A percentile compares a stretch with the other conserved stretches of the same genome.
These are phyloP conservation scores for Eurytoma adleriae DNA, from an alignment of 2,888 invertebrate species.

Conservation along the genomic window DNA sequence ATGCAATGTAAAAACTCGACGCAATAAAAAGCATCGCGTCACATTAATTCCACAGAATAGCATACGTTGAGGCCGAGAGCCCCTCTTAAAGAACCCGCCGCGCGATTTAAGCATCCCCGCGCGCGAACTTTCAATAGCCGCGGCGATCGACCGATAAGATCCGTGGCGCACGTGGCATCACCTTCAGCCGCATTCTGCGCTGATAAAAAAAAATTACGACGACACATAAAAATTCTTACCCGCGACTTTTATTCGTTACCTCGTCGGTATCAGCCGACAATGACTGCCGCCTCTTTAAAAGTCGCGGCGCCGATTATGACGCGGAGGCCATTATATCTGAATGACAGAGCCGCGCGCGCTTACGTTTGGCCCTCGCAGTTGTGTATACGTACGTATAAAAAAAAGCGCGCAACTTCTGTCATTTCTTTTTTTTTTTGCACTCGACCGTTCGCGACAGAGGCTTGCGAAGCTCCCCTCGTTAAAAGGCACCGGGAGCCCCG, in stretches of 20 bases:
- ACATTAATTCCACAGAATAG: too few species aligned
- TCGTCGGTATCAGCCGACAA: conserved; percentile 35
- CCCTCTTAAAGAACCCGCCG: neutral
- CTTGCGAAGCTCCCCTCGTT: too few species aligned
- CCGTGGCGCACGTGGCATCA: neutral
- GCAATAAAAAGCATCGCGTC: too few species aligned
- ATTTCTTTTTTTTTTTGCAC: neutral
- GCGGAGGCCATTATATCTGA: conserved; percentile 19
- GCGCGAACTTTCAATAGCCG: conserved; percentile 15
- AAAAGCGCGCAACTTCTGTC: neutral
- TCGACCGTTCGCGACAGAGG: too few species aligned
- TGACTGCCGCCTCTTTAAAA: conserved; percentile 24
- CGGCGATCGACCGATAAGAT: conserved; percentile 6
- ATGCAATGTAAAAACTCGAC: neutral
- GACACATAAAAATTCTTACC: conserved; percentile 6
- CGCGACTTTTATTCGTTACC: neutral
- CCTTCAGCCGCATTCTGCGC: neutral
- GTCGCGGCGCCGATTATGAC: conserved; percentile 36
- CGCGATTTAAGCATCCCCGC: neutral
- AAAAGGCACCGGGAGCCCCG: too few species aligned
- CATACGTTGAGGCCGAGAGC: too few species aligned
- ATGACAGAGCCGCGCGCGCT: conserved; percentile 16
- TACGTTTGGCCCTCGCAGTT: neutral
- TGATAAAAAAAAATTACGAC: neutral
- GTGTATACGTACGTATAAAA: neutral